phyloP scores from a whole-genome alignment of 2,113 vertebrate species.

The Bos javanicus region DNA sequence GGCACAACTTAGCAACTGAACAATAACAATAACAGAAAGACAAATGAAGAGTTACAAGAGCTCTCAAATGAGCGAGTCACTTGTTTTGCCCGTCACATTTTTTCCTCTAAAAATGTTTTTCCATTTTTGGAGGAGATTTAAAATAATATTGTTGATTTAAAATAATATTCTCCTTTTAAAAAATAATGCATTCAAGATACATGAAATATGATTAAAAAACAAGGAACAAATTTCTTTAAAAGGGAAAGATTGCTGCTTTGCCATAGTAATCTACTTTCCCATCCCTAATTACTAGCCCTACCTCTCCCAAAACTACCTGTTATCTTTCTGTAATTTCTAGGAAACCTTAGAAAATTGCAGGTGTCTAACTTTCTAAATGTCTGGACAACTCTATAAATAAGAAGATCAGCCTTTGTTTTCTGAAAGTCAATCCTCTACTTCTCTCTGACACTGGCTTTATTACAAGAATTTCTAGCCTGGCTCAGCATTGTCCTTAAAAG shows the following conservation, averaged over 20 bases:
- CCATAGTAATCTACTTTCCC: not conserved
- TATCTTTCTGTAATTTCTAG: conserved; percentile 19
- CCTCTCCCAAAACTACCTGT: not conserved
- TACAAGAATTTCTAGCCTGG: conserved; percentile 70
- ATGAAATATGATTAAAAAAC: not conserved
- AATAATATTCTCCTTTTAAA: not conserved
- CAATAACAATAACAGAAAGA: not conserved
- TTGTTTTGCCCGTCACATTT: not conserved
- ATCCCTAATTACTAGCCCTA: not conserved
- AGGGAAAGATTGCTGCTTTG: not conserved
- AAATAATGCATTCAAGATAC: not conserved
- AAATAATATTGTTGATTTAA: not conserved
- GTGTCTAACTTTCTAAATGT: not conserved
- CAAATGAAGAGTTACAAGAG: not conserved
- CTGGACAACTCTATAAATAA: not conserved
- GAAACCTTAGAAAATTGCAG: conserved; percentile 9
- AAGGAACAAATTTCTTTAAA: not conserved
- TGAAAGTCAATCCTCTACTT: not conserved
- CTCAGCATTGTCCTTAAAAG: conserved; percentile 67
- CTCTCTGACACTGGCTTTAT: conserved; percentile 65
- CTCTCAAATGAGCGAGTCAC: not conserved
- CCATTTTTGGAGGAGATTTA: not conserved
- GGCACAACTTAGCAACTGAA: not conserved
- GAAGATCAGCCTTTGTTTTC: not conserved
- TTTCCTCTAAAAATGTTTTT: not conserved